Evolutionary conservation across 2,888 invertebrate species (phyloP), one percentile per base, ranked within the genome.

Genomic region (Cyclophora punctaria): DNA sequence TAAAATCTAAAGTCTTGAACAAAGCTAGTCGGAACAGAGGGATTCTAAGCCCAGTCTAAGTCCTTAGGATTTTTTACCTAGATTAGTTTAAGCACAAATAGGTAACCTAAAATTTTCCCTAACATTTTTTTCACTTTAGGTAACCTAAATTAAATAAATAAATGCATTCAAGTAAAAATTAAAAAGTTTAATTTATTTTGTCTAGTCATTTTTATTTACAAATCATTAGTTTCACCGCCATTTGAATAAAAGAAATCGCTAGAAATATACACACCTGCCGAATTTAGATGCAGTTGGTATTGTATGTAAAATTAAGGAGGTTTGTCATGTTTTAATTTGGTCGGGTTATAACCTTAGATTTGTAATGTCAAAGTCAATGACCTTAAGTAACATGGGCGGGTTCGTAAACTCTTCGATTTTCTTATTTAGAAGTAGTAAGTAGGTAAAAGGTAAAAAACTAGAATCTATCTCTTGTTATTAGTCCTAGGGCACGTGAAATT

Each of bases 291-390:
- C 55, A 60, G 40, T 37, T 45, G 45, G 37, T 46, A 52, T 59
- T 56, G 46, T 57, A 56, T 46, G 51, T 48, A 48, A 59, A 55
- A 40, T 56, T 46, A 7, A 40, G 44, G 42, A 52, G 49, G 45
- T 50, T 44, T 20, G 46, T 48, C 47, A 33, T 58, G 58, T 51
- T 52, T 50, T 42, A 55, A 65, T 52, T 58, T 54, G 7, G 63
- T n/a, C 42, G 56, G 57, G 58, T 66, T 65, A 62, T 58, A 47
- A 68, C 64, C 64, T 69, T 66, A 68, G 71, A 71, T 73, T 70
- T 71, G 71, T 71, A 73, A 74, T 73, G 73, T 71, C 73, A 74
- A 74, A 71, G 76, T 76, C 76, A 72, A 66, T 67, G 75, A 75
- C 66, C 76, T 53, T 55, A 49, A 53, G 53, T 47, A 51, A 57